Evolutionary conservation across 2,797 vertebrate species (phyloP), one percentile per base, ranked within the genome.

Genomic region (Sebastes steindachneri): DNA sequence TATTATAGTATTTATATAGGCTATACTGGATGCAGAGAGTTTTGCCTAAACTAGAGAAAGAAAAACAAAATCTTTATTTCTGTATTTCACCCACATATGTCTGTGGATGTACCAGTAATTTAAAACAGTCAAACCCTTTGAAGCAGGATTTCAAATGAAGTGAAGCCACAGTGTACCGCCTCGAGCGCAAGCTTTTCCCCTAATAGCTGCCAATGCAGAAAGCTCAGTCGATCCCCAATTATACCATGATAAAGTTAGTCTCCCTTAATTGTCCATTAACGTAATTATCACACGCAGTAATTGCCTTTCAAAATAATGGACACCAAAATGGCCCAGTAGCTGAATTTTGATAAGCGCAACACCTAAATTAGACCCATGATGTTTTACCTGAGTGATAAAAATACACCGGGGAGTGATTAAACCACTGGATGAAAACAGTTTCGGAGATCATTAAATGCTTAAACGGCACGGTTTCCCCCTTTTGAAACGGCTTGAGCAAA

Each of bases 291-390:
- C 84, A 83, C 28, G 7, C 82, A 65, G 79, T 92, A 92, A 93
- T 92, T 89, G 85, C 86, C 87, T 91, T 91, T 92, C 68, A 91
- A 92, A 92, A 90, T 94, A 94, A 94, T 90, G 79, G 89, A 77
- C 53, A 69, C 60, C 79, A 84, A 93, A 91, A 88, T 85, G 83
- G 75, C 84, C 80, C 33, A 69, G 72, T 83, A 83, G 79, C 85
- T 86, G 86, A 84, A 91, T 90, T 93, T 90, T 93, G 89, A 91
- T 88, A 88, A 85, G 83, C 37, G 3, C 29, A 80, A 74, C 54
- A 77, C 10, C 72, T 77, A 90, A 91, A 92, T 92, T 86, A 93
- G 77, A 82, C 79, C 73, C 81, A 69, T 70, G 82, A 83, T 88
- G 85, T 90, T 93, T 89, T 77, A 90, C 85, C 87, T 86, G 82